Evolutionary conservation across 1,140 invertebrate genomes (phyloP).

Genomic region (Drosophila repletoides): DNA sequence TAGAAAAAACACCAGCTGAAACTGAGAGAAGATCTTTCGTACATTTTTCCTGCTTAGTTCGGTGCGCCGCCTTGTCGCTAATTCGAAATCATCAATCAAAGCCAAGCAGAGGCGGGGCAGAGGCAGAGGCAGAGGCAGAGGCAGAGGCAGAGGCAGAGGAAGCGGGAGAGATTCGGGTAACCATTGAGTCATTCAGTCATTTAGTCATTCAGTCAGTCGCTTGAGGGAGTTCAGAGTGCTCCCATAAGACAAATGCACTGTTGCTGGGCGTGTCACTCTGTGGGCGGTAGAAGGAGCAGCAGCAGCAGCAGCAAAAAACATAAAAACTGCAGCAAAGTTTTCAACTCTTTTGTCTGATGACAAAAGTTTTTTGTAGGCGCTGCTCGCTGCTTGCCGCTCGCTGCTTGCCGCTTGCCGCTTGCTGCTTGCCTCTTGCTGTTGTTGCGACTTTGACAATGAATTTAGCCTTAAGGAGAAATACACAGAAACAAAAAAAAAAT

Average conservation of each 20-base stretch:
- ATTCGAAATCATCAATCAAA: slow-evolving; percentile 77
- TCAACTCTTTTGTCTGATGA: slow-evolving; percentile 78
- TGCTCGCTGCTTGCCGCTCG: slow-evolving; percentile 26
- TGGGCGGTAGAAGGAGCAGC: slow-evolving; percentile 30
- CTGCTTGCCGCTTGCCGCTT: too few species aligned
- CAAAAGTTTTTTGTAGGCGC: slow-evolving; percentile 76
- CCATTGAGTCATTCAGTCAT: slow-evolving; percentile 52
- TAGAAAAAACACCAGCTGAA: slow-evolving; percentile 15
- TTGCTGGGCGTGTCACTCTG: slow-evolving; percentile 44
- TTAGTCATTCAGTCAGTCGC: slow-evolving; percentile 37
- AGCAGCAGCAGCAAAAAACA: neutral
- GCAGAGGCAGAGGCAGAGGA: neutral
- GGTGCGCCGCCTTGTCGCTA: slow-evolving; percentile 59
- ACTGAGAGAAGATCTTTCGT: slow-evolving; percentile 42
- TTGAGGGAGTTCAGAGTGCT: slow-evolving; percentile 42
- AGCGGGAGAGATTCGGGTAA: slow-evolving; percentile 24
- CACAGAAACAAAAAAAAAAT: slow-evolving; percentile 40
- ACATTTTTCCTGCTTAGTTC: slow-evolving; percentile 46
- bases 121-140: neutral
- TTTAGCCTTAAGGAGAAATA: slow-evolving; percentile 68
- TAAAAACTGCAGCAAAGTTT: slow-evolving; percentile 50
- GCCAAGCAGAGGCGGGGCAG: slow-evolving; percentile 17
- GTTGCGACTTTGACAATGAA: slow-evolving; percentile 77
- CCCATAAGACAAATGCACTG: slow-evolving; percentile 70
- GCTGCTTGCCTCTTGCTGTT: too few species aligned